Evolutionary conservation across 2,113 vertebrate genomes (phyloP), one percentile per base, ranked within the genome.

Genomic region (Pseudonaja textilis): DNA sequence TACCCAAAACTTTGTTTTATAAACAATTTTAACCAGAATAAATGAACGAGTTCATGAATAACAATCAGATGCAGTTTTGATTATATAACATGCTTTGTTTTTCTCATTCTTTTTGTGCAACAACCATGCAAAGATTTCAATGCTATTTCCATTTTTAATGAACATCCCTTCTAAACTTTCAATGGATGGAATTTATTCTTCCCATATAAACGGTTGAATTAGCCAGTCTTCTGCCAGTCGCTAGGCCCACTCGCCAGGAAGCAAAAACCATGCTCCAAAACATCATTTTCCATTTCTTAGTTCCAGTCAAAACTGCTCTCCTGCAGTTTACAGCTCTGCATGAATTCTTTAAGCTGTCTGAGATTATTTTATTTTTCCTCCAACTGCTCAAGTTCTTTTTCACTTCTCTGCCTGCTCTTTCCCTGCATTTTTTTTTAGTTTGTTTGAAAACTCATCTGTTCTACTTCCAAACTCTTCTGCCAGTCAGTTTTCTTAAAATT

Each of bases 191-290:
- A 39, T 87, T 88, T 88, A 64, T 92, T 88, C 55, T 92, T 25
- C 18, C 18, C 20, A 1, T 81, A 16, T 29, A 89, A 87, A 9
- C 8, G 45, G 20, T 0, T 55, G 4, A 0, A 20, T 18, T 0
- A 1, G 16, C 2, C 54, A 64, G 16, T 59, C 59, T 64, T 54
- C 0, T 0, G 20, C 59, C 0, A 0, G 42, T 5, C 0, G 0
- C 56, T 29, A 23, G 0, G 0, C 69, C 91, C 47, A 61, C 6
- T 90, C 29, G 12, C 3, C 16, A 11, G 16, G 90, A 61, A 93
- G 39, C 0, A 10, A 47, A 20, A 0, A 39, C 55, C 29, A 57
- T 56, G 91, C 26, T 1, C 20, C 1, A 2, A 89, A 26, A 50
- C 89, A 45, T 9, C 59, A 64, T 93, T 90, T 25, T 29, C 50